Percentiles rank a stretch among this genome's conserved stretches.
phyloP scores from a whole-genome alignment of 2,888 invertebrate species.

The Limenitis camilla region DNA sequence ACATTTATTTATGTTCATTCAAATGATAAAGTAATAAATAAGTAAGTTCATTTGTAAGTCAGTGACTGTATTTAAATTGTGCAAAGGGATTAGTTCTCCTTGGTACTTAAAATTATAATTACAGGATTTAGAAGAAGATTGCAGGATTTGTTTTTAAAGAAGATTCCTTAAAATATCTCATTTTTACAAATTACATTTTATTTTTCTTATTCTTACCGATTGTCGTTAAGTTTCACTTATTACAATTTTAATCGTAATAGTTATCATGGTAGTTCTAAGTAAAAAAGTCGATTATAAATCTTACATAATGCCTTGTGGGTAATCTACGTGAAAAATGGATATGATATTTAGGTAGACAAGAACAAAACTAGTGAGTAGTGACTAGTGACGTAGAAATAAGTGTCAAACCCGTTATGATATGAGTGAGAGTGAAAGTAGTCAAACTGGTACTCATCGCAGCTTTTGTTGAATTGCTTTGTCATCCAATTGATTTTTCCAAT shows the following conservation, averaged over 20 bases:
- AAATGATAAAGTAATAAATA: conserved; percentile 2
- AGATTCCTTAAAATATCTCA: too few species aligned
- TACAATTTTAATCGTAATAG: too few species aligned
- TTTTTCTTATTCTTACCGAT: too few species aligned
- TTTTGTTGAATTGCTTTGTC: conserved; percentile 17
- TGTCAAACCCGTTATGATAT: conserved; percentile 32
- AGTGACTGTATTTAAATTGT: not conserved
- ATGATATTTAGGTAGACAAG: not conserved
- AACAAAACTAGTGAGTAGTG: conserved; percentile 11
- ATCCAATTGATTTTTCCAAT: not conserved
- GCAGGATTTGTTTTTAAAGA: too few species aligned
- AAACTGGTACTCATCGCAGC: conserved; percentile 24
- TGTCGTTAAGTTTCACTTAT: too few species aligned
- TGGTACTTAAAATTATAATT: too few species aligned
- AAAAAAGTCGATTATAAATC: too few species aligned
- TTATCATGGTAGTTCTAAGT: too few species aligned
- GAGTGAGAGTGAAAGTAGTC: conserved; percentile 46
- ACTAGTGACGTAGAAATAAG: conserved; percentile 25
- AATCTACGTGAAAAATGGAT: not conserved
- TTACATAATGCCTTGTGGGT: too few species aligned
- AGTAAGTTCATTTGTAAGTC: not conserved
- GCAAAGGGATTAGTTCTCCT: not conserved
- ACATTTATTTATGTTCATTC: conserved; percentile 7
- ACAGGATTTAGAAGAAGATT: too few species aligned
- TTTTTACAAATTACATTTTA: too few species aligned